Evolutionary conservation across 1,140 invertebrate species (phyloP).

Genomic region (Watersipora subatra): DNA sequence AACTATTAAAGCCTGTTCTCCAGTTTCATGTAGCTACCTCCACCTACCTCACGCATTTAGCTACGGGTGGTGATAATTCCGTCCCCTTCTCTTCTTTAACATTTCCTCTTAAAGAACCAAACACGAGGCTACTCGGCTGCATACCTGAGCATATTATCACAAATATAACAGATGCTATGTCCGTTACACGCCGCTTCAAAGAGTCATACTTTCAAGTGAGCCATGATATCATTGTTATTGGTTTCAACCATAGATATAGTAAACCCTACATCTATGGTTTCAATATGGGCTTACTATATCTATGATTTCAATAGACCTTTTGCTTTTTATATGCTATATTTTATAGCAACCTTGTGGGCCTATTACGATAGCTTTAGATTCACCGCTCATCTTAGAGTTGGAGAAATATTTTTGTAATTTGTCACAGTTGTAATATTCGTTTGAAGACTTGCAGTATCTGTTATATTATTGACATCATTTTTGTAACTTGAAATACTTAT

Average conservation of each 20-base stretch:
- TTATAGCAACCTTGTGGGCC: too few species aligned
- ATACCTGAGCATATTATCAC: conserved; percentile 81
- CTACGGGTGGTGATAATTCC: conserved; percentile 33
- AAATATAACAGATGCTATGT: conserved; percentile 66
- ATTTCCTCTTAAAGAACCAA: conserved; percentile 51
- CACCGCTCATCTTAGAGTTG: background rate
- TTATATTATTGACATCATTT: too few species aligned
- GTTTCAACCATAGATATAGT: background rate
- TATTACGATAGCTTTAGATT: too few species aligned
- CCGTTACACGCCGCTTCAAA: conserved; percentile 54
- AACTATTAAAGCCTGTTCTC: conserved; percentile 51
- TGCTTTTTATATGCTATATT: too few species aligned
- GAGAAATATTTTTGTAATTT: too few species aligned
- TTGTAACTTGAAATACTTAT: too few species aligned
- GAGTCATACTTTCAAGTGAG: conserved; percentile 29
- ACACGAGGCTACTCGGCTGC: conserved; percentile 45
- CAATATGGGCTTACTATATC: too few species aligned
- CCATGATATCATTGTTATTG: too few species aligned
- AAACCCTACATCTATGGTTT: too few species aligned
- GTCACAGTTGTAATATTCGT: too few species aligned
- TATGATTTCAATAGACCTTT: too few species aligned
- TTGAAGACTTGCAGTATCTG: too few species aligned
- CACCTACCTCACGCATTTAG: conserved; percentile 69
- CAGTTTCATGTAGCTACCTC: conserved; percentile 67
- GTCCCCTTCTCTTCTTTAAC: conserved; percentile 32